phyloP scores from a whole-genome alignment of 92 coral and sea anemone species.

The Porites evermanni region DNA sequence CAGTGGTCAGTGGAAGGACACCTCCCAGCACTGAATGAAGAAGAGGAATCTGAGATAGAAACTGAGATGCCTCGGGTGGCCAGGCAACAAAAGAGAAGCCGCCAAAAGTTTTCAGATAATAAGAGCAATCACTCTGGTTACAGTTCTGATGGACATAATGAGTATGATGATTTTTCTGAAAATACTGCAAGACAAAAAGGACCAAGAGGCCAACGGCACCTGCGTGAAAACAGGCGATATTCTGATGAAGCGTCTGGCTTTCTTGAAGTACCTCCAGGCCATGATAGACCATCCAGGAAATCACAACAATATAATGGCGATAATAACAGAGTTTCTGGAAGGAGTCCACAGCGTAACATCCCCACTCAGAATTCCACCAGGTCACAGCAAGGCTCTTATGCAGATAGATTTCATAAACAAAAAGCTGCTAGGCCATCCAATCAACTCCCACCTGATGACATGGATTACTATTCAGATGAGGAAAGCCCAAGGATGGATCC shows the following conservation, averaged over 20 bases:
- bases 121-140: conserved; percentile 38
- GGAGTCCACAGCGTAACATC: conserved; percentile 14
- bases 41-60: conserved; percentile 51
- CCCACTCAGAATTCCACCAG: conserved; percentile 6
- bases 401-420: conserved; percentile 25
- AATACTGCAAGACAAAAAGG: conserved; percentile 11
- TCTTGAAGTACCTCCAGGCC: conserved; percentile 17
- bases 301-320: conserved; percentile 1
- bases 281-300: conserved; percentile 2
- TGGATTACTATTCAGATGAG: conserved; percentile 27
- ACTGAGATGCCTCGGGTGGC: not conserved
- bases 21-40: conserved; percentile 62
- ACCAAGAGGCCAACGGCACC: not conserved
- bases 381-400: conserved; percentile 49
- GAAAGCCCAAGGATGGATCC: conserved; percentile 5
- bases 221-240: conserved; percentile 4
- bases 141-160: conserved; percentile 25
- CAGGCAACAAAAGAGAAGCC: conserved; percentile 10
- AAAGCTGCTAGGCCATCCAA: conserved; percentile 3
- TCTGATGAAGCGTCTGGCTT: not conserved
- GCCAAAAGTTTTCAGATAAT: not conserved
- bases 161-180: not conserved
- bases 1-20: conserved; percentile 83
- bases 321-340: conserved; percentile 8
- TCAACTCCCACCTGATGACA: conserved; percentile 3